Conservation (phyloP, 1,140 invertebrate genomes). For the Rhynchophorus ferrugineus region DNA sequence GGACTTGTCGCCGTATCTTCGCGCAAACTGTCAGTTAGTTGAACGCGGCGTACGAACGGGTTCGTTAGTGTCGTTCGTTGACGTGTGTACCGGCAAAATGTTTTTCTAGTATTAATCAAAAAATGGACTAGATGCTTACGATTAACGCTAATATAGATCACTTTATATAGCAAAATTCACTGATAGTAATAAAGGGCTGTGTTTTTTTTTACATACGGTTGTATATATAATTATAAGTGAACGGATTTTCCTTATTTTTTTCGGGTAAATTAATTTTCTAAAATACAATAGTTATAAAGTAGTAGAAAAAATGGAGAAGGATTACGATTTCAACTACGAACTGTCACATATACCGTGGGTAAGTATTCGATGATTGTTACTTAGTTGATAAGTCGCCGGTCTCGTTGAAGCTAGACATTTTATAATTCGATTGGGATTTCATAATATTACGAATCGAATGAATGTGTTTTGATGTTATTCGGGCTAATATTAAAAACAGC, state of each 20-base stretch:
- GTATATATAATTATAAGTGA: not conserved
- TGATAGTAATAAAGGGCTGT: not conserved
- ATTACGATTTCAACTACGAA: conserved; percentile 34
- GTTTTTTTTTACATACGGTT: not conserved
- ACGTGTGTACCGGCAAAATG: conserved; percentile 3
- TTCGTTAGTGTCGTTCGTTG: conserved; percentile 3
- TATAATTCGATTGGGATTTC: too few species aligned
- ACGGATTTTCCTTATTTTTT: too few species aligned
- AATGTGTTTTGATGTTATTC: too few species aligned
- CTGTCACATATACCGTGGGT: conserved; percentile 35
- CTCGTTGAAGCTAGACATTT: too few species aligned
- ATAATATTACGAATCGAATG: too few species aligned
- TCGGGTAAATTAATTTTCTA: too few species aligned
- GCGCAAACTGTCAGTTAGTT: conserved; percentile 8
- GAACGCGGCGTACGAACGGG: conserved; percentile 1
- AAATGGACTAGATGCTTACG: not conserved
- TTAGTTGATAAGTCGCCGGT: not conserved
- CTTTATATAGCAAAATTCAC: not conserved
- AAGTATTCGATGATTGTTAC: conserved; percentile 12
- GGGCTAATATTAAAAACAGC: too few species aligned
- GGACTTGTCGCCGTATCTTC: conserved; percentile 8
- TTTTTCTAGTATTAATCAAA: conserved; percentile 5
- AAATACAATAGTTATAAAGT: not conserved
- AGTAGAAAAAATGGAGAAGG: conserved; percentile 18
- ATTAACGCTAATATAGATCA: not conserved